Evolutionary conservation across 2,113 vertebrate genomes (phyloP), one percentile per base, ranked within the genome.

Genomic region (Seriola quinqueradiata): DNA sequence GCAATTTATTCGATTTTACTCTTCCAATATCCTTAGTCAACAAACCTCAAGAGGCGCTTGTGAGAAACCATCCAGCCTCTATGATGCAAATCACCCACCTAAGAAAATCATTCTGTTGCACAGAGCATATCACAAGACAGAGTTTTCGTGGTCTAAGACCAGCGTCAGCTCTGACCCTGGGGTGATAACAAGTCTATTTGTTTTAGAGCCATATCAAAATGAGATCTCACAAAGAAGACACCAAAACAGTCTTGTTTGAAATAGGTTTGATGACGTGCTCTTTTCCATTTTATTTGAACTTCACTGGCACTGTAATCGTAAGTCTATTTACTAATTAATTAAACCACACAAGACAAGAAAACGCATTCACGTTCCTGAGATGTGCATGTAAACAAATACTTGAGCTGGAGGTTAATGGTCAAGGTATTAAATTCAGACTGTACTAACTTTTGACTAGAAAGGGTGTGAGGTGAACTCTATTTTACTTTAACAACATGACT

Each of bases 401-500:
- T 8, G 7, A 61, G 14, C 23, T 48, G n/a, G 16, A 63, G 28
- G 17, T 8, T 82, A 25, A 19, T 19, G 23, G 5, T 60, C 14
- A 73, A 28, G 25, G 34, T 14, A 69, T 72, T 8, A 54, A 48
- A 28, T 8, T 3, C 9, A 68, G 10, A 14, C 17, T 12, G 57
- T 9, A 14, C 14, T 61, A 10, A 8, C 40, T 68, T 59, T 58
- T 5, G 13, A 7, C 54, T 75, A 2, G 10, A n/a, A 66, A 66
- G 40, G 54, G 71, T 54, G 72, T 58, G 66, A 84, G 42, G 34
- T 76, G 58, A 83, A 50, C 38, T 61, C 4, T 3, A 17, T 88
- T 87, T 73, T 70, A 40, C 44, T 70, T 80, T 68, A 82, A 81
- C 78, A 68, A 72, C 76, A 73, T 59, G 64, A 79, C 71, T 79